Evolutionary conservation across 2,113 vertebrate species (phyloP).

Genomic region (Nothobranchius furzeri): DNA sequence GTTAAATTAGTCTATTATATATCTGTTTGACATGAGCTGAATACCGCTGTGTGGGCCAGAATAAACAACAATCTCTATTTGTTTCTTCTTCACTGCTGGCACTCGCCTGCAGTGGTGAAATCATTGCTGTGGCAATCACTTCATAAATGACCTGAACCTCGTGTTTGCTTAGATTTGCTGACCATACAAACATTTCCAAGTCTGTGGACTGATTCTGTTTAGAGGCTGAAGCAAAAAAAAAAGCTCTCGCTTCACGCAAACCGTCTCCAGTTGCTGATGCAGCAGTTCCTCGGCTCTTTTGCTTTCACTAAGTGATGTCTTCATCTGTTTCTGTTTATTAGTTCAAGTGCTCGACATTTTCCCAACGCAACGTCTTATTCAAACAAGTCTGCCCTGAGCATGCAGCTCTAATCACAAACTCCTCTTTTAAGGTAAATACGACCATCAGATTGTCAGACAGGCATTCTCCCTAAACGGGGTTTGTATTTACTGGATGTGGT

Average conservation of each 20-base stretch:
- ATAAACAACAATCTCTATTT: slow-evolving; percentile 17
- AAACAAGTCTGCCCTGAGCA: slow-evolving; percentile 62
- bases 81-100: slow-evolving; percentile 20
- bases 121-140: slow-evolving; percentile 20
- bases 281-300: slow-evolving; percentile 27
- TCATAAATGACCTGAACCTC: slow-evolving; percentile 22
- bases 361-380: slow-evolving; percentile 62
- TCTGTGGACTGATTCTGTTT: slow-evolving; percentile 10
- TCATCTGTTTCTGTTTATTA: slow-evolving; percentile 74
- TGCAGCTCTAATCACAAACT: slow-evolving; percentile 66
- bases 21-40: slow-evolving; percentile 1
- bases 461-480: slow-evolving; percentile 41
- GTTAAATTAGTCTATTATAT: not conserved
- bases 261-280: slow-evolving; percentile 44
- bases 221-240: not conserved
- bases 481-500: slow-evolving; percentile 49
- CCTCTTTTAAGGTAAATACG: slow-evolving; percentile 65
- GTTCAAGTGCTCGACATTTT: slow-evolving; percentile 72
- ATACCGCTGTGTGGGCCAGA: not conserved
- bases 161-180: slow-evolving; percentile 47
- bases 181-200: slow-evolving; percentile 40
- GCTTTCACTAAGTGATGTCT: slow-evolving; percentile 41
- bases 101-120: slow-evolving; percentile 11
- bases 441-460: slow-evolving; percentile 54
- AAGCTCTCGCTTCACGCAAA: slow-evolving; percentile 13